Conservation (phyloP, 2,113 vertebrate genomes). For the Eubucco bourcierii region DNA sequence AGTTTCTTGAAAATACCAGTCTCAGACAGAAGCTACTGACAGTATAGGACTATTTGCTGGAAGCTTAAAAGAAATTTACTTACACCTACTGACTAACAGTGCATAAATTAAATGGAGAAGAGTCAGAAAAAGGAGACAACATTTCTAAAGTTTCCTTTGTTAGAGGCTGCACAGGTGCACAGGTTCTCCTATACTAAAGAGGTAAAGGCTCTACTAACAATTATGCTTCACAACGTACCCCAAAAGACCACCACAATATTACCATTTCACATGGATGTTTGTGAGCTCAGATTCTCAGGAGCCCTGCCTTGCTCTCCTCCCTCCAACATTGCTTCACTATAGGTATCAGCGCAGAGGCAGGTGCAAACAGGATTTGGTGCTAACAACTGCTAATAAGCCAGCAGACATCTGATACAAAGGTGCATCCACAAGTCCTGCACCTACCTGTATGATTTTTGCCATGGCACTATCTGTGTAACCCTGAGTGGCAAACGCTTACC, state of each 20-base stretch:
- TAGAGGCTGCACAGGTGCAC: neutral
- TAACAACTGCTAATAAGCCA: neutral
- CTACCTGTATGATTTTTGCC: neutral
- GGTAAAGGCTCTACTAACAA: neutral
- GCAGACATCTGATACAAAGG: fast-evolving
- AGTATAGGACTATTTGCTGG: neutral
- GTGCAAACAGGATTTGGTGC: neutral
- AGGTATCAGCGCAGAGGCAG: fast-evolving
- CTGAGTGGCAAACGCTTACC: neutral
- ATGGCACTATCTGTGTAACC: fast-evolving
- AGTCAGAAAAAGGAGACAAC: neutral
- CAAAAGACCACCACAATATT: neutral
- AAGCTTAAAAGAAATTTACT: neutral
- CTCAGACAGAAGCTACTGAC: neutral
- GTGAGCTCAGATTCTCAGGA: fast-evolving
- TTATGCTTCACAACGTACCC: fast-evolving
- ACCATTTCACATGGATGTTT: fast-evolving
- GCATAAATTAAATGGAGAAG: fast-evolving
- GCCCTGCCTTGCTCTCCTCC: neutral
- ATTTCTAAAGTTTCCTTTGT: neutral
- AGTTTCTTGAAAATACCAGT: neutral
- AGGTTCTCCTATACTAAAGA: neutral
- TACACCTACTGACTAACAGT: fast-evolving
- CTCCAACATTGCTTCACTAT: fast-evolving
- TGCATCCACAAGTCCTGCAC: neutral